Evolutionary conservation across 2,113 vertebrate species (phyloP), one percentile per base, ranked within the genome.

Genomic region (Loxodonta africana): DNA sequence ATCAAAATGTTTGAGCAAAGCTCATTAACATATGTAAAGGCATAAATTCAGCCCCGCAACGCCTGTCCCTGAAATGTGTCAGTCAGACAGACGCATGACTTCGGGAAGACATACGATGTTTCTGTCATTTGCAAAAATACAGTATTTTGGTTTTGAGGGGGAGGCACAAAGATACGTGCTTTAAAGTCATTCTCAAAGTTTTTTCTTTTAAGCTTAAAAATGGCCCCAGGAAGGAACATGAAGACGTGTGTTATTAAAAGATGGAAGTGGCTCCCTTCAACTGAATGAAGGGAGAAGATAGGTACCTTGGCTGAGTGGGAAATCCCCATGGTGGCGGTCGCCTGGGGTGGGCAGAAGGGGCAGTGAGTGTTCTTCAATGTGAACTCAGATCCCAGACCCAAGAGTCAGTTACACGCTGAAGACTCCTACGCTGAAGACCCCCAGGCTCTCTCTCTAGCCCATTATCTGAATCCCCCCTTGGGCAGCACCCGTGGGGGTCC

Each of bases 11-110:
- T 88, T 30, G 96, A 92, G 94, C 33, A n/a, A n/a, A 0, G 8
- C 62, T n/a, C 33, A 8, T 93, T 94, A 87, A 76, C 1, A 88
- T 81, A 20, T 0, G 76, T 33, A 91, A 95, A 90, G 96, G 95
- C 95, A 97, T 94, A 95, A 98, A 85, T 93, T 80, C 83, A 96
- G 97, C 95, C 51, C 73, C 7, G 80, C 53, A n/a, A 95, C 20
- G 77, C 87, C 98, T 98, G 94, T 97, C 92, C 94, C 94, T 94
- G 30, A 85, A 97, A 96, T 23, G 93, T 96, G 96, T 90, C 95
- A 96, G 96, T 97, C 98, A 97, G 98, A 97, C 95, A 97, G 97
- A 98, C 98, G 97, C 98, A 98, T 15, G 95, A 98, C 96, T 88
- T 98, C 98, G 95, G 98, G 98, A 97, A 78, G 98, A 96, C 88